Conservation (phyloP, 2,113 vertebrate genomes). For the Aldabrachelys gigantea region DNA sequence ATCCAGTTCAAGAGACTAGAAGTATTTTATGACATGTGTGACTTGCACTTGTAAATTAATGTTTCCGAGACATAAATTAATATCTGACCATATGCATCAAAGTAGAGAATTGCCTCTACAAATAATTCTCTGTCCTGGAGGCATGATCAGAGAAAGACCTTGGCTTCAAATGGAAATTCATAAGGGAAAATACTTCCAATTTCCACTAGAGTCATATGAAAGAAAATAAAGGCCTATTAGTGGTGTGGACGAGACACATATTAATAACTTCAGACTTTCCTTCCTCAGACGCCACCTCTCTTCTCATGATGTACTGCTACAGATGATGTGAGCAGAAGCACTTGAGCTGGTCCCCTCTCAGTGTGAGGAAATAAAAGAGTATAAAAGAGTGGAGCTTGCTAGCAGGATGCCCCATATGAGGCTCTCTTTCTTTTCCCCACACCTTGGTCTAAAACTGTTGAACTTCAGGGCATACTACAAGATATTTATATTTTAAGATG, state of each 20-base stretch:
- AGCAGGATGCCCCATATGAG: background rate
- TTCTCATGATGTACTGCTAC: rapidly evolving
- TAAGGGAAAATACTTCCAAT: background rate
- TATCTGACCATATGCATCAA: rapidly evolving
- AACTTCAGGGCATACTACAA: background rate
- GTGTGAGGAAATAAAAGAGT: background rate
- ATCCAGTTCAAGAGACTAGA: slow-evolving; percentile 9
- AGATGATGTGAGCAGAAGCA: background rate
- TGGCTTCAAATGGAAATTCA: rapidly evolving
- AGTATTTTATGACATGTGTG: slow-evolving; percentile 30
- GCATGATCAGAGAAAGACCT: slow-evolving; percentile 34
- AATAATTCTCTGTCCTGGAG: background rate
- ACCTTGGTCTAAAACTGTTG: background rate
- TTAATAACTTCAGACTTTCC: background rate
- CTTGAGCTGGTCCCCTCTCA: background rate
- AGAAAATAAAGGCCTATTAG: background rate
- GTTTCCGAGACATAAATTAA: slow-evolving; percentile 26
- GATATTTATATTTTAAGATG: background rate
- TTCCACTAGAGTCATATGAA: background rate
- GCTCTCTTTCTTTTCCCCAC: background rate
- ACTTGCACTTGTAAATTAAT: background rate
- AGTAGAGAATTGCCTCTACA: background rate
- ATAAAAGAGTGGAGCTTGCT: background rate
- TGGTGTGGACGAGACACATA: background rate
- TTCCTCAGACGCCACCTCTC: background rate